Conservation (phyloP, 2,888 invertebrate genomes). For the Timandra comae region DNA sequence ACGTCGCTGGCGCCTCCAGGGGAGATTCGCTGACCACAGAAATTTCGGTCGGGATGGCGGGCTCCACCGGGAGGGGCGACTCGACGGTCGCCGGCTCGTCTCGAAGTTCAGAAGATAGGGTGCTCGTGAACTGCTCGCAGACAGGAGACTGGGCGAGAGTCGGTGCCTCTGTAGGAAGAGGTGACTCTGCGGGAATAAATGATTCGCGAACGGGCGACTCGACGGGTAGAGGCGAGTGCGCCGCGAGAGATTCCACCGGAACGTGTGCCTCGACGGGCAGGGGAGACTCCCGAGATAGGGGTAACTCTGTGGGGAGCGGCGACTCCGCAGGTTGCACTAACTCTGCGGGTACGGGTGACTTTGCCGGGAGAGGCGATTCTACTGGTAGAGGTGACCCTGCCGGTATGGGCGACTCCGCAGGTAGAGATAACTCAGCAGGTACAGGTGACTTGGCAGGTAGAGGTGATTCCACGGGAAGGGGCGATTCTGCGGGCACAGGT, state of each 20-base stretch:
- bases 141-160: too few species aligned
- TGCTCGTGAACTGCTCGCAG: slow-evolving; percentile 12
- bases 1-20: neutral
- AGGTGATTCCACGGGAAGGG: slow-evolving; percentile 16
- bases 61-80: neutral
- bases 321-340: slow-evolving; percentile 21
- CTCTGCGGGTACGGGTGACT: slow-evolving; percentile 21
- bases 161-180: slow-evolving; percentile 26
- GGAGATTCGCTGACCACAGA: too few species aligned
- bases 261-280: slow-evolving; percentile 21
- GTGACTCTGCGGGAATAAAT: slow-evolving; percentile 3
- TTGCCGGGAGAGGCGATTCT: neutral
- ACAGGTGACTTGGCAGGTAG: slow-evolving; percentile 16
- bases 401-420: slow-evolving; percentile 16
- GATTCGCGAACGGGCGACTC: slow-evolving; percentile 15
- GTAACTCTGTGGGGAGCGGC: slow-evolving; percentile 13
- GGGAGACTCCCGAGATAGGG: slow-evolving; percentile 23
- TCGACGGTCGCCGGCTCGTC: too few species aligned
- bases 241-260: slow-evolving; percentile 23
- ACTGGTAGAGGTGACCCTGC: slow-evolving; percentile 13
- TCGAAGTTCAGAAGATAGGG: slow-evolving; percentile 14
- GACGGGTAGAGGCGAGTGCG: slow-evolving; percentile 10
- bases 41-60: too few species aligned
- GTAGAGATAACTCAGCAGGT: slow-evolving; percentile 6
- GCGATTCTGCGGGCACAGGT: slow-evolving; percentile 19